Conservation (phyloP, 2,113 vertebrate species). For the Ia io region DNA sequence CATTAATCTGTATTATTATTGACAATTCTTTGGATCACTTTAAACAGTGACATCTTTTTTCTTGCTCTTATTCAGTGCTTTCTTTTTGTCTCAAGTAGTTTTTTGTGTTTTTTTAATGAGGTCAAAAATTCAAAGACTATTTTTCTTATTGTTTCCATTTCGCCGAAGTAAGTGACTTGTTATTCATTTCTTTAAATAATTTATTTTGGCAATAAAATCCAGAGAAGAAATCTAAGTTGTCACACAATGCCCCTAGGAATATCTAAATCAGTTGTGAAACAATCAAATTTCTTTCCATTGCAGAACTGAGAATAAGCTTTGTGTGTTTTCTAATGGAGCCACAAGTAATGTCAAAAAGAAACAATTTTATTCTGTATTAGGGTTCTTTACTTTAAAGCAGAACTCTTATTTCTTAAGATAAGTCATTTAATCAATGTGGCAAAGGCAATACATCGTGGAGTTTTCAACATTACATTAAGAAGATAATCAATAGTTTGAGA, state of each 20-base stretch:
- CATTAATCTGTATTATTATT: background rate
- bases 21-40: background rate
- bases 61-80: background rate
- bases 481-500: conserved; percentile 83
- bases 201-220: conserved; percentile 74
- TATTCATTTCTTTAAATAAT: conserved; percentile 78
- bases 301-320: conserved; percentile 71
- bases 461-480: conserved; percentile 78
- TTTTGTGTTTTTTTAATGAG: background rate
- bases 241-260: conserved; percentile 59
- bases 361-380: conserved; percentile 52
- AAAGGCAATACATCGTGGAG: conserved; percentile 71
- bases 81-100: rapidly evolving
- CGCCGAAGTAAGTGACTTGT: conserved; percentile 48
- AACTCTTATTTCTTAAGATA: conserved; percentile 77
- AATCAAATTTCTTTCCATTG: conserved; percentile 74
- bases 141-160: conserved; percentile 44
- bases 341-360: conserved; percentile 57
- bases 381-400: conserved; percentile 62
- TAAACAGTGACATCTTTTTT: background rate
- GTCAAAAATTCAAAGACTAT: background rate
- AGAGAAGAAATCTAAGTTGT: conserved; percentile 63
- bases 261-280: conserved; percentile 71
- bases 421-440: conserved; percentile 76
- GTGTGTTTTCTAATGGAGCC: conserved; percentile 60